Evolutionary conservation across 2,888 invertebrate species (phyloP).

Genomic region (Brachynemurus nebulosus): DNA sequence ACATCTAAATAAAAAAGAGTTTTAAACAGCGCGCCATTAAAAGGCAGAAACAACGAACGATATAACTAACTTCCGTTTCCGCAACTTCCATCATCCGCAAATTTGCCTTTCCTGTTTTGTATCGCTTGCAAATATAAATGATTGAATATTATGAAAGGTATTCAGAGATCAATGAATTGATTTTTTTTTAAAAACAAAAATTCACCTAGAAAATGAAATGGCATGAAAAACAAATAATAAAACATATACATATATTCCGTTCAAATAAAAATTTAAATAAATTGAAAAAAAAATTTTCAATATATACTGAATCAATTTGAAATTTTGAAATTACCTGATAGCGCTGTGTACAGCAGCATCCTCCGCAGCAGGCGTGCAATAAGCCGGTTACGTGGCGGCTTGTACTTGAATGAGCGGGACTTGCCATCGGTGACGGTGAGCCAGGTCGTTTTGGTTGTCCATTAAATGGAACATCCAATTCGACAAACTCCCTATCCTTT

Average conservation of each 20-base stretch:
- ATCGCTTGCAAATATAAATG: background rate
- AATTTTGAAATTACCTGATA: conserved; percentile 58
- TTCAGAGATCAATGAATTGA: background rate
- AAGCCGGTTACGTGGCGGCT: conserved; percentile 51
- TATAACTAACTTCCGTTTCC: conserved; percentile 3
- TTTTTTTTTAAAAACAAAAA: background rate
- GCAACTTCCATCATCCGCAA: conserved; percentile 4
- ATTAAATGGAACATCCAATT: conserved; percentile 88
- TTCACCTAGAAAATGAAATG: conserved; percentile 1
- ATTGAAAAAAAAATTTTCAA: background rate
- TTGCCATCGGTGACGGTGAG: conserved; percentile 74
- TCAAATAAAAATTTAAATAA: background rate
- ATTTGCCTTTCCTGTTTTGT: conserved; percentile 4
- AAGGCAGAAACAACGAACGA: too few relatives aligned
- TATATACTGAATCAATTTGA: background rate
- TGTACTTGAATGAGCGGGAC: conserved; percentile 73
- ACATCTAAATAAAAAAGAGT: too few relatives aligned
- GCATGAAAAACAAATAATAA: background rate
- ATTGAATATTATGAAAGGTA: background rate
- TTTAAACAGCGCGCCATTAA: too few relatives aligned
- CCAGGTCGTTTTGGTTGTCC: conserved; percentile 87
- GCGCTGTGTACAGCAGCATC: conserved; percentile 71
- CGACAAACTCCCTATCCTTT: conserved; percentile 93
- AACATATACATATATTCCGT: background rate
- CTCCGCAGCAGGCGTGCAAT: conserved; percentile 63